phyloP scores from a whole-genome alignment of 64 coral and sea anemone species.

The Cladopsammia gracilis region DNA sequence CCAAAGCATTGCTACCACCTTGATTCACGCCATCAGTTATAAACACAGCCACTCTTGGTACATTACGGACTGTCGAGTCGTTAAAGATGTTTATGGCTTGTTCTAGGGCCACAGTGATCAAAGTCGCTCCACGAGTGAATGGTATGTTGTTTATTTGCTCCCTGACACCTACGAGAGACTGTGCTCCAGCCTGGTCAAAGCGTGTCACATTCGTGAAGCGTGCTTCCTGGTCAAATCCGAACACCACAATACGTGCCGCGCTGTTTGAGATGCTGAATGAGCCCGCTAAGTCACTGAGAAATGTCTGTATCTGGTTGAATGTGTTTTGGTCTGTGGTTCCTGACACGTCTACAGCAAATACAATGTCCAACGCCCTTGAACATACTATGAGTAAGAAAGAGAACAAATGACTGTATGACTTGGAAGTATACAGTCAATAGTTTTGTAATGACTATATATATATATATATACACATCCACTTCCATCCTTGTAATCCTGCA shows the following conservation, averaged over 20 bases:
- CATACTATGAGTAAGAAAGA: neutral
- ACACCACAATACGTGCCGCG: neutral
- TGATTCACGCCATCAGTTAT: constrained; percentile 38
- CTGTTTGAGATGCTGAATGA: neutral
- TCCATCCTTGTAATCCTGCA: too few species aligned
- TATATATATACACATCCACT: too few species aligned
- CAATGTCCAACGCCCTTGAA: neutral
- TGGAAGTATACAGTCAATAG: too few species aligned
- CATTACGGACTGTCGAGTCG: neutral
- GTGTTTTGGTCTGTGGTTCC: neutral
- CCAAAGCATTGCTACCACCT: neutral
- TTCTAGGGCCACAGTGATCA: neutral
- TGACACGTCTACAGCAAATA: constrained; percentile 29
- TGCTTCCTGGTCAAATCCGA: neutral
- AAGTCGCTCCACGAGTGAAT: constrained; percentile 1
- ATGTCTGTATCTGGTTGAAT: neutral
- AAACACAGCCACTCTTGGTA: neutral
- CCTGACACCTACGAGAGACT: neutral
- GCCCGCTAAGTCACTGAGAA: neutral
- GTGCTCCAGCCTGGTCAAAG: neutral
- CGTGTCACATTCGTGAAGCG: neutral
- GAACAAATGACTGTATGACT: neutral
- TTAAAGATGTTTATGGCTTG: neutral
- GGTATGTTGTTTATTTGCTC: neutral
- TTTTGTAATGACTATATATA: too few species aligned